Evolutionary conservation across 2,888 invertebrate genomes (phyloP).

Genomic region (Lycia hirtaria): DNA sequence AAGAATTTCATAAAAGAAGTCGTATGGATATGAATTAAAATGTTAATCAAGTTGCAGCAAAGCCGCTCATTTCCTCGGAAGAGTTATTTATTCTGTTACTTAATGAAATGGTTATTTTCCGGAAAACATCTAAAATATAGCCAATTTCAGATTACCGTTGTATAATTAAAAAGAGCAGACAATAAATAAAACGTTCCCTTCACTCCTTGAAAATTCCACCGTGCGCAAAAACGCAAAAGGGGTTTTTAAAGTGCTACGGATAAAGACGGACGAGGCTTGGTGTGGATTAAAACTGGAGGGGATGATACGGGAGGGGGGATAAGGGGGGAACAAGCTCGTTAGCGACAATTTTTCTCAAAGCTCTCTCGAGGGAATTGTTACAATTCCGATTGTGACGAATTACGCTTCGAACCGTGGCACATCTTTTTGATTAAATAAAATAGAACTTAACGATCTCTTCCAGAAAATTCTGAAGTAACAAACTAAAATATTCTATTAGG

Average conservation of each 20-base stretch:
- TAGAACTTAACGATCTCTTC: conserved; percentile 50
- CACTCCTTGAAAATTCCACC: conserved; percentile 73
- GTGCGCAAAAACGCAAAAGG: conserved; percentile 79
- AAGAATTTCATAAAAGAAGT: no score
- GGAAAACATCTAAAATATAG: conserved; percentile 36
- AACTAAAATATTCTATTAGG: conserved; percentile 29
- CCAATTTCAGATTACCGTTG: conserved; percentile 47
- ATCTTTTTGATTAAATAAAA: conserved; percentile 67
- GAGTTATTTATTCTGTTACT: conserved; percentile 2
- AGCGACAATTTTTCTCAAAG: conserved; percentile 84
- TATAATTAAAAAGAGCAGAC: conserved; percentile 66
- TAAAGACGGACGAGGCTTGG: conserved; percentile 57
- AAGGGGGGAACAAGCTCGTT: conserved; percentile 72
- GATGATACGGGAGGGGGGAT: conserved; percentile 50
- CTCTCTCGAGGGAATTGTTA: conserved; percentile 78
- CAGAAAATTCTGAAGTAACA: conserved; percentile 13
- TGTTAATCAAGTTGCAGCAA: not conserved
- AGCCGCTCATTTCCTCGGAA: not conserved
- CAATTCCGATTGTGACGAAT: conserved; percentile 83
- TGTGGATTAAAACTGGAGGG: conserved; percentile 72
- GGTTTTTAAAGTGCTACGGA: conserved; percentile 82
- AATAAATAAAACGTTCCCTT: conserved; percentile 67
- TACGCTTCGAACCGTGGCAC: conserved; percentile 66
- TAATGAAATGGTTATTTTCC: conserved; percentile 13
- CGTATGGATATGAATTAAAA: not conserved